Evolutionary conservation across 2,888 invertebrate genomes (phyloP).

Genomic region (Didymodactylos carnosus): DNA sequence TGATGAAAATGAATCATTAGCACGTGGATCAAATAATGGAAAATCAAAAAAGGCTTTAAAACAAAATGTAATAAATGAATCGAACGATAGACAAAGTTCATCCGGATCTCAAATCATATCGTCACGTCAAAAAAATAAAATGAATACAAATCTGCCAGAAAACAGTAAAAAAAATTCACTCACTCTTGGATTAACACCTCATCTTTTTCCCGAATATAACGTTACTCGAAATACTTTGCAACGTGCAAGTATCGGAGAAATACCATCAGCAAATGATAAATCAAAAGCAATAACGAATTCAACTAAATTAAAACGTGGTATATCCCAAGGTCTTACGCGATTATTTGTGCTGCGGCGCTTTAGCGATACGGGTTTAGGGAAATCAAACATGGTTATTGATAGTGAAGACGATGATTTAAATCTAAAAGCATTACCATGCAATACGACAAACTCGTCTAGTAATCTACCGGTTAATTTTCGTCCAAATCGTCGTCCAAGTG

Average conservation of each 20-base stretch:
- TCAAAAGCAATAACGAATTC: neutral
- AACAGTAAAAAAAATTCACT: too few relatives aligned
- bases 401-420: neutral
- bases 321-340: neutral
- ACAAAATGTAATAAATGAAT: too few relatives aligned
- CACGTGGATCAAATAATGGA: neutral
- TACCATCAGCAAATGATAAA: neutral
- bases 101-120: too few relatives aligned
- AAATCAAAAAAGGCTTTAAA: neutral
- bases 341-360: neutral
- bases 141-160: too few relatives aligned
- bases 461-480: too few relatives aligned
- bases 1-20: too few relatives aligned
- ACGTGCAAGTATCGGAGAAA: neutral
- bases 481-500: too few relatives aligned
- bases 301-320: neutral
- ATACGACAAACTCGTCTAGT: too few relatives aligned
- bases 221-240: neutral
- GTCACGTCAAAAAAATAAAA: too few relatives aligned
- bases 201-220: too few relatives aligned
- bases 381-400: neutral
- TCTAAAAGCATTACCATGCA: too few relatives aligned
- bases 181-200: too few relatives aligned
- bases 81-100: neutral
- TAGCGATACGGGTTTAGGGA: neutral